Evolutionary conservation across 1,140 invertebrate species (phyloP).

Genomic region (Nymphalis io): DNA sequence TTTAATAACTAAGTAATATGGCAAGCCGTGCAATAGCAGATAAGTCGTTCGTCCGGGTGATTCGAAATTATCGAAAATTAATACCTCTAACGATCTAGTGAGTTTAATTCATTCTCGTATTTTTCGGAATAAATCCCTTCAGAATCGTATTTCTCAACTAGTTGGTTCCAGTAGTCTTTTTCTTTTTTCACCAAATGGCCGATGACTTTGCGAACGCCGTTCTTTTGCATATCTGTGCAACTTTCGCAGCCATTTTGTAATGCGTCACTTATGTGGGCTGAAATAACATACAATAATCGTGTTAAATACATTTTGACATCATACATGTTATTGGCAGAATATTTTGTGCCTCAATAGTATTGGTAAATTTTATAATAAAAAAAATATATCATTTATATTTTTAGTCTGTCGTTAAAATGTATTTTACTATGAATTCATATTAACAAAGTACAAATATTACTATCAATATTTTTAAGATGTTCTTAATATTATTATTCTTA

Average conservation of each 20-base stretch:
- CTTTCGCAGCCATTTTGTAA: constrained; percentile 83
- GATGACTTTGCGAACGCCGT: constrained; percentile 82
- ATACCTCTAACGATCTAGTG: not conserved
- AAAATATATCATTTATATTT: too few relatives aligned
- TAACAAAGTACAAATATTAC: too few relatives aligned
- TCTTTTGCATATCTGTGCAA: constrained; percentile 83
- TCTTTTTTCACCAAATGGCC: constrained; percentile 82
- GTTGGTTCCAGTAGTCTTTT: constrained; percentile 80
- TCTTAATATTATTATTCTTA: too few relatives aligned
- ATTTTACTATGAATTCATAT: too few relatives aligned
- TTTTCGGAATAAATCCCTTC: constrained; percentile 81
- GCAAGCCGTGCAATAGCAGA: too few relatives aligned
- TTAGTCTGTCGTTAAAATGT: too few relatives aligned
- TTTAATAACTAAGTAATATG: too few relatives aligned
- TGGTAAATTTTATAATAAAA: too few relatives aligned
- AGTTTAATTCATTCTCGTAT: constrained; percentile 76
- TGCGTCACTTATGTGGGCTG: constrained; percentile 82
- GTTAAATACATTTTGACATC: too few relatives aligned
- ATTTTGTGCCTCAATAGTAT: too few relatives aligned
- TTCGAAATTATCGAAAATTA: not conserved
- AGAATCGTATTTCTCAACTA: constrained; percentile 84
- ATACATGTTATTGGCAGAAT: too few relatives aligned
- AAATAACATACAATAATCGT: constrained; percentile 22
- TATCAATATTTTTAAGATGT: too few relatives aligned
- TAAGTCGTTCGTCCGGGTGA: not conserved